These are phyloP conservation scores for Sebastes diaconus DNA, from an alignment of 2,797 vertebrate species.

Conservation along the genomic window DNA sequence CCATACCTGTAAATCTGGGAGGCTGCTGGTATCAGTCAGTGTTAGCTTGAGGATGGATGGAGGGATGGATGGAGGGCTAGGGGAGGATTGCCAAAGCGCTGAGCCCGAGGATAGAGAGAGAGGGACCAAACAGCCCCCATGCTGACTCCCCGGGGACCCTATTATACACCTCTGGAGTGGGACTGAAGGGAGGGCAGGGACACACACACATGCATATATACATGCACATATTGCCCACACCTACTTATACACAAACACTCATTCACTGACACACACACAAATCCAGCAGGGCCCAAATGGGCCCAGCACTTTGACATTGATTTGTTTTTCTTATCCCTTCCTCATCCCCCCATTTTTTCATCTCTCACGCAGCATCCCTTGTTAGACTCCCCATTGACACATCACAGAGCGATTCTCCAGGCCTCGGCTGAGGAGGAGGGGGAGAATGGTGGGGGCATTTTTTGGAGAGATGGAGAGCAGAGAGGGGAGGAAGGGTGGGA, in stretches of 20 bases:
- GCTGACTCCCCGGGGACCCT: conserved; percentile 69
- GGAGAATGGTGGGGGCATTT: conserved; percentile 25
- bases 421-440: conserved; percentile 42
- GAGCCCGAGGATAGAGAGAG: conserved; percentile 57
- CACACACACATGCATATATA: conserved; percentile 56
- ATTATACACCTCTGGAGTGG: conserved; percentile 73
- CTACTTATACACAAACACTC: conserved; percentile 51
- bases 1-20: conserved; percentile 54
- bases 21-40: conserved; percentile 71
- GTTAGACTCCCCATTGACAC: conserved; percentile 78
- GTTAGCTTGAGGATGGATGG: conserved; percentile 31
- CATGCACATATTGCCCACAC: conserved; percentile 54
- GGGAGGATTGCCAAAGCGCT: conserved; percentile 45
- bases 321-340: conserved; percentile 78
- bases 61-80: conserved; percentile 4
- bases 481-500: conserved; percentile 18
- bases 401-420: conserved; percentile 66
- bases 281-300: conserved; percentile 72
- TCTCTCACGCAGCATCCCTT: conserved; percentile 63
- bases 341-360: conserved; percentile 71
- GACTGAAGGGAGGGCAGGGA: conserved; percentile 44
- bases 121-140: conserved; percentile 53
- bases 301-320: conserved; percentile 78
- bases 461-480: conserved; percentile 42
- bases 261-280: conserved; percentile 50